Percentiles rank a stretch among this genome's conserved stretches.
Evolutionary conservation across 2,888 invertebrate species (phyloP).

Genomic region (Cephus nigrinus): DNA sequence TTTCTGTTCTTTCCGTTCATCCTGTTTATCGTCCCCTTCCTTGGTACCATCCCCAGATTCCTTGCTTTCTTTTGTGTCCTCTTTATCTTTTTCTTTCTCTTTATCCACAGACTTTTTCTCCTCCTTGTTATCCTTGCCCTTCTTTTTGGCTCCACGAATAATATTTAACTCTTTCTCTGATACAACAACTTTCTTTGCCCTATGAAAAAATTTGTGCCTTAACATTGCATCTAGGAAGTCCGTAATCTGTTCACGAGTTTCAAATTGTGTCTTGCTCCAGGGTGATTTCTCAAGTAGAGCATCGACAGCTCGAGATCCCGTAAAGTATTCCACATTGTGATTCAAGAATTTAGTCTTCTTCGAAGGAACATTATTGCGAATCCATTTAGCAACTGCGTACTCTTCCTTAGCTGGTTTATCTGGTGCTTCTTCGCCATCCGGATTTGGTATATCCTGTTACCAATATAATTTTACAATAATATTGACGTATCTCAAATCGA

Average conservation of each 20-base stretch:
- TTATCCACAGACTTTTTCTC: conserved; percentile 57
- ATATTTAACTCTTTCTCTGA: conserved; percentile 66
- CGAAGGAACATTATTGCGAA: conserved; percentile 91
- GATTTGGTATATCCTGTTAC: conserved; percentile 65
- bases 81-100: conserved; percentile 47
- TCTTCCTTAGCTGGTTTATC: conserved; percentile 91
- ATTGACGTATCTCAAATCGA: background rate
- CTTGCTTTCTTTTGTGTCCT: conserved; percentile 58
- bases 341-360: conserved; percentile 97
- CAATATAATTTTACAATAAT: background rate
- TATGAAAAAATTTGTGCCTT: conserved; percentile 93
- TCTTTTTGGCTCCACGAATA: conserved; percentile 66
- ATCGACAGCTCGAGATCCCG: conserved; percentile 93
- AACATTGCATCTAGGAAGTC: conserved; percentile 87
- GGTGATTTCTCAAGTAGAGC: conserved; percentile 86
- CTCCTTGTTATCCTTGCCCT: conserved; percentile 63
- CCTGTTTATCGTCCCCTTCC: conserved; percentile 69
- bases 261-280: conserved; percentile 86
- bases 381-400: conserved; percentile 92
- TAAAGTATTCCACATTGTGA: conserved; percentile 97
- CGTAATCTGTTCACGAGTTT: conserved; percentile 82
- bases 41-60: conserved; percentile 35
- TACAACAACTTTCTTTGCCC: conserved; percentile 83
- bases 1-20: conserved; percentile 70
- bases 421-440: conserved; percentile 68